Conservation (phyloP, 2,797 vertebrate species). For the Dallia pectoralis region DNA sequence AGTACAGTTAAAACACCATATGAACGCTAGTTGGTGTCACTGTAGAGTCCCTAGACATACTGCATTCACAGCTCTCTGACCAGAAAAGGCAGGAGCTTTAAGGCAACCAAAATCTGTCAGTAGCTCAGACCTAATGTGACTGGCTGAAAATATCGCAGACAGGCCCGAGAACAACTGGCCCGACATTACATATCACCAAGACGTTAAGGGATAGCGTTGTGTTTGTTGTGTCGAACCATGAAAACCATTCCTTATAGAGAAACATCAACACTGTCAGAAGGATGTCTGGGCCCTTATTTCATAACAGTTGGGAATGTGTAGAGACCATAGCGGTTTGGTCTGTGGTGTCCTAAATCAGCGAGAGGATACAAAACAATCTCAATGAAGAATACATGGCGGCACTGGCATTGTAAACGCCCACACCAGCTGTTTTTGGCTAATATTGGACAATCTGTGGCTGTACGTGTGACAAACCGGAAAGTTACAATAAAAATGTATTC, state of each 20-base stretch:
- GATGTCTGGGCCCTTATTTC: neutral
- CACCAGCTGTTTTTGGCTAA: no score
- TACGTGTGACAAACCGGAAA: no score
- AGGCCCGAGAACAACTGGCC: slow-evolving; percentile 23
- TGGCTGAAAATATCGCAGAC: slow-evolving; percentile 21
- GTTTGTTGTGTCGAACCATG: neutral
- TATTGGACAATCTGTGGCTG: no score
- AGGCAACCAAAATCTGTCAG: slow-evolving; percentile 38
- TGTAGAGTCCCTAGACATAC: neutral
- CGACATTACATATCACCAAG: neutral
- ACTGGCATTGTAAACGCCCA: no score
- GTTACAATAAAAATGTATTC: no score
- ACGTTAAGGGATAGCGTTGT: neutral
- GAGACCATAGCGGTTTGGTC: neutral
- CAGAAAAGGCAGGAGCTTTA: slow-evolving; percentile 19
- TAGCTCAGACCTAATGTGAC: slow-evolving; percentile 28
- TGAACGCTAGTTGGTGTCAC: neutral
- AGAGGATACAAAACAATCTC: neutral
- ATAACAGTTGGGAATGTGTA: neutral
- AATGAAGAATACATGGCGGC: no score
- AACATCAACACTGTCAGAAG: neutral
- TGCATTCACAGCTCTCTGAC: slow-evolving; percentile 9
- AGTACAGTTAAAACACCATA: neutral
- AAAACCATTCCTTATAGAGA: neutral
- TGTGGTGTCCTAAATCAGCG: neutral